Percentiles rank a stretch among this genome's conserved stretches.
These are phyloP conservation scores for Zosterops lateralis DNA, from an alignment of 2,113 vertebrate species.

Conservation along the genomic window DNA sequence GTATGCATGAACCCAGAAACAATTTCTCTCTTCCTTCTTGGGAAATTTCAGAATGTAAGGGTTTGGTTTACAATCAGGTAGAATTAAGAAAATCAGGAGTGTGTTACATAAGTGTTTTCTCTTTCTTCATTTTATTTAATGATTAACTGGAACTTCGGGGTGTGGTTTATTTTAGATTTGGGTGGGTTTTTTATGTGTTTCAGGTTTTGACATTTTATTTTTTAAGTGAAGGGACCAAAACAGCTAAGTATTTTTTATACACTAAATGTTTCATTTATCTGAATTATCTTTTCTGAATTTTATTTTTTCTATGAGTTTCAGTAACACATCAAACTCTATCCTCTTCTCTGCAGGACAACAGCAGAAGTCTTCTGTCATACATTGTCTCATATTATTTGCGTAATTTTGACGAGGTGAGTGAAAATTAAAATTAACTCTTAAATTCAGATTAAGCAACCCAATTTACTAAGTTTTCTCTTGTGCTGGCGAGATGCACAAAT, in stretches of 20 bases:
- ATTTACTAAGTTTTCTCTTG: slow-evolving; percentile 45
- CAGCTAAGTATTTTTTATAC: background rate
- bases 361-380: slow-evolving; percentile 88
- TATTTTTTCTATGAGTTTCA: background rate
- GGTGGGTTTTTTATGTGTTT: background rate
- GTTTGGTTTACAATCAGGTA: background rate
- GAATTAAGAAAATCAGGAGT: background rate
- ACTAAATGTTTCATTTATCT: background rate
- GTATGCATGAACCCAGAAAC: background rate
- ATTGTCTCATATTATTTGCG: slow-evolving; percentile 91
- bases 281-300: background rate
- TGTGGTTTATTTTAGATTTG: background rate
- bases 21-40: background rate
- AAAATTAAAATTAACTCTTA: slow-evolving; percentile 56
- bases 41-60: background rate
- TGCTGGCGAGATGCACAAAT: background rate
- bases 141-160: background rate
- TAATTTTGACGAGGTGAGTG: slow-evolving; percentile 91
- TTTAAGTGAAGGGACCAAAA: background rate
- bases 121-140: background rate
- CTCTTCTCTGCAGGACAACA: slow-evolving; percentile 84
- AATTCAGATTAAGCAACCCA: background rate
- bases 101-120: background rate
- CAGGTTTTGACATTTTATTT: background rate
- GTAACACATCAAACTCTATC: background rate